Base-by-base conservation (phyloP, 2,797 vertebrate species). In the Anguilla pacifica region DNA sequence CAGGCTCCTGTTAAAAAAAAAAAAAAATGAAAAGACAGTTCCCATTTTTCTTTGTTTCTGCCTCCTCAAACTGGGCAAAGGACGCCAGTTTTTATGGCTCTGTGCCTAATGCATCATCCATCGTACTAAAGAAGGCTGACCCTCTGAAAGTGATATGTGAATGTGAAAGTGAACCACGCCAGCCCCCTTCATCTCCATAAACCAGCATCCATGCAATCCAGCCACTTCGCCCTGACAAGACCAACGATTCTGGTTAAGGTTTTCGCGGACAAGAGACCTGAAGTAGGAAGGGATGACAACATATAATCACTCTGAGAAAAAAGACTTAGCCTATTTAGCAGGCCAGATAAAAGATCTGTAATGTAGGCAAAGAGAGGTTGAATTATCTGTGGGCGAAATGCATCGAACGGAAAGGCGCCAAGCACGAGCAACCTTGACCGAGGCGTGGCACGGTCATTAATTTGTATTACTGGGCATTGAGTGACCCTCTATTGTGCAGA, bases 401-500 rank as follows among this genome's bases (percentile, higher is more conserved):
- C 25, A 7, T 43, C 31, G 53, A 31, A 15, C 81, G 35, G 11
- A 57, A 25, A 79, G 74, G 35, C 74, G 31, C 19, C 15, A 19
- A 83, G 46, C 86, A 35, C 91, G 91, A 89, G 90, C 88, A 94
- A 95, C 94, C 94, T 95, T 95, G 94, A 94, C 92, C 92, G 88
- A 85, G 87, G 90, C 93, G 91, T 90, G 89, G 90, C 94, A 93
- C 90, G 88, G 90, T 94, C 94, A 95, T 95, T 95, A 94, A 95
- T 96, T 95, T 95, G 93, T 90, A 89, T 89, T 86, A 87, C 83
- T 67, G 88, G 83, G 59, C 89, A 67, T 93, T 93, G 92, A 93
- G 93, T 94, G 91, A 89, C 87, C 86, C 86, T 88, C 49, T 87
- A 81, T 85, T 89, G 89, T 43, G 77, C 85, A 61, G 89, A 92